phyloP scores from a whole-genome alignment of 2,888 invertebrate species.

The Digitonthophagus gazella region DNA sequence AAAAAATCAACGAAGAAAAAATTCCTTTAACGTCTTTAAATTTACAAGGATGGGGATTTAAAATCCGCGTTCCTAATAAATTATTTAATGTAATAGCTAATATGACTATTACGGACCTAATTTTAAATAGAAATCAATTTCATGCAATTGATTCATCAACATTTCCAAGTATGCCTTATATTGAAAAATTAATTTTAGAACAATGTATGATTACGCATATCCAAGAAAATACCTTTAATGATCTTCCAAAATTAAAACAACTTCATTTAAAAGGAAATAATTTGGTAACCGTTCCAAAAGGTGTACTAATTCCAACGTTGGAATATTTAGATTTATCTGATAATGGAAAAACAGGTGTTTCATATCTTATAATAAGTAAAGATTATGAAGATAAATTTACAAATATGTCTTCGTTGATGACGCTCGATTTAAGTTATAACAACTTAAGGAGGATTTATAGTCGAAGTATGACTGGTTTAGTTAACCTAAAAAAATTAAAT shows the following conservation, averaged over 20 bases:
- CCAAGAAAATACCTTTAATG: slow-evolving; percentile 53
- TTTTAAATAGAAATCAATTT: slow-evolving; percentile 58
- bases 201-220: slow-evolving; percentile 55
- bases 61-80: slow-evolving; percentile 53
- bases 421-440: slow-evolving; percentile 57
- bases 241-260: slow-evolving; percentile 56
- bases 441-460: slow-evolving; percentile 55
- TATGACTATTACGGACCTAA: slow-evolving; percentile 54
- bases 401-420: slow-evolving; percentile 52
- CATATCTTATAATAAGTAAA: slow-evolving; percentile 56
- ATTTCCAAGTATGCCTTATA: slow-evolving; percentile 58
- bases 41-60: slow-evolving; percentile 56
- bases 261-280: slow-evolving; percentile 57
- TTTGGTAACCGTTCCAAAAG: slow-evolving; percentile 54
- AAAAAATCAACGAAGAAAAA: slow-evolving; percentile 43
- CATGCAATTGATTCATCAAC: slow-evolving; percentile 54
- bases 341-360: slow-evolving; percentile 53
- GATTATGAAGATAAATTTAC: slow-evolving; percentile 50
- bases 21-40: slow-evolving; percentile 54
- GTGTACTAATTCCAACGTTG: slow-evolving; percentile 53
- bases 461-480: slow-evolving; percentile 55
- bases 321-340: slow-evolving; percentile 55
- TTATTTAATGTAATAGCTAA: slow-evolving; percentile 55
- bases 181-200: slow-evolving; percentile 58
- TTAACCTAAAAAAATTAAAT: slow-evolving; percentile 53